These are phyloP conservation scores for Argyra leucocephala DNA, from an alignment of 2,888 invertebrate species.

Conservation along the genomic window DNA sequence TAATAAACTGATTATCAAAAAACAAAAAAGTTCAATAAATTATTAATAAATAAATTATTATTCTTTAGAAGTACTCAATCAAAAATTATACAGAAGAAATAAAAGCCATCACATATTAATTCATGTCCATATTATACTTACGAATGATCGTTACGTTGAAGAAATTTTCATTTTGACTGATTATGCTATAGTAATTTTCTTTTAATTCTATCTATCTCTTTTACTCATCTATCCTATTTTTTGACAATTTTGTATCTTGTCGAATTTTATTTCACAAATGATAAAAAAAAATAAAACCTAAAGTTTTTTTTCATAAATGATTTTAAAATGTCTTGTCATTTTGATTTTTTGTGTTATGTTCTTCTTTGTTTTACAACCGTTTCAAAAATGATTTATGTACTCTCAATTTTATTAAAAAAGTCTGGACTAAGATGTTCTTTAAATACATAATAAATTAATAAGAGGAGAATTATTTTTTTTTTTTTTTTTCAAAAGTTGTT, in stretches of 20 bases:
- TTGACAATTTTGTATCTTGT: background rate
- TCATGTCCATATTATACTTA: background rate
- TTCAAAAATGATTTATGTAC: conserved; percentile 1
- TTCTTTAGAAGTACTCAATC: background rate
- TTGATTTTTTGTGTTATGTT: background rate
- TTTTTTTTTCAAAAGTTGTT: too few relatives aligned
- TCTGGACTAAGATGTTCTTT: background rate
- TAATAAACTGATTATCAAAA: background rate
- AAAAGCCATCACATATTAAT: background rate
- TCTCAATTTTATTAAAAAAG: background rate
- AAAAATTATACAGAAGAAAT: background rate
- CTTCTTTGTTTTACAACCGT: background rate
- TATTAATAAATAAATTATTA: background rate
- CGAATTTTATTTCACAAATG: background rate
- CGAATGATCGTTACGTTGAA: background rate
- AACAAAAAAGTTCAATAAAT: background rate
- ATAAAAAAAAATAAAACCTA: background rate
- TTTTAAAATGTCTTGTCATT: background rate
- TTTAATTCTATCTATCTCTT: background rate
- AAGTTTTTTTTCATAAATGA: background rate
- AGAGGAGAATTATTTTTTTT: too few relatives aligned
- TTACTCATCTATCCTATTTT: background rate
- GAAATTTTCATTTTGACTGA: background rate
- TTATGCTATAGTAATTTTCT: background rate
- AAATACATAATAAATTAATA: too few relatives aligned